Evolutionary conservation across 2,888 invertebrate genomes (phyloP), one percentile per base, ranked within the genome.

Genomic region (Spatulosminthurus flaviceps): DNA sequence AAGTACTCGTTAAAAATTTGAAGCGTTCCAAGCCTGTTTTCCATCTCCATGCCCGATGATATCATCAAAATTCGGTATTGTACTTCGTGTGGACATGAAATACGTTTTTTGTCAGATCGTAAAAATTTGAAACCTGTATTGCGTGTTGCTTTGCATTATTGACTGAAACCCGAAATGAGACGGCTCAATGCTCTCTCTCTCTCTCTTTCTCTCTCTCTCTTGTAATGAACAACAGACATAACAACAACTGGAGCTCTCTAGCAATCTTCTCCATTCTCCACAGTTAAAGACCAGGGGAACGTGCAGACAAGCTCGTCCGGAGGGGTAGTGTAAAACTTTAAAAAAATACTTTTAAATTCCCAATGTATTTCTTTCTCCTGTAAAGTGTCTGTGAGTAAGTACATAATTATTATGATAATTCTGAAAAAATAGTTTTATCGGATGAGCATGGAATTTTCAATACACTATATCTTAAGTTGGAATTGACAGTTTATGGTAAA

Each of bases 51-150:
- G 64, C 60, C n/a, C 24, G 64, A 24, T 64, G 64, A 64, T 64
- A 64, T 22, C 64, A 24, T 64, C 64, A 64, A 64, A 64, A 26
- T 64, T 64, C 64, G 26, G 64, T 64, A 64, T 64, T 64, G 64
- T n/a, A 64, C 64, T 22, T 64, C 24, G 64, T 64, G 24, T 24
- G 24, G 64, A 64, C 64, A 26, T 64, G 64, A 64, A 64, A 64
- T 64, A 64, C 11, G 24, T 24, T 64, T 64, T 64, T 64, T 64
- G 64, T 64, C 64, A 64, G 64, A 64, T 64, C 64, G 64, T 64
- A 24, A 64, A 64, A 64, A 64, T 64, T 64, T 64, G 64, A 64
- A 64, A 64, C 64, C 26, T 64, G 64, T 24, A 22, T 64, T 64
- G 64, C 64, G 64, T 64, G 64, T 64, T 64, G 51, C 51, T 51